These are phyloP conservation scores for Oxyteleia sp. DNA, from an alignment of 2,888 invertebrate species.

Conservation along the genomic window DNA sequence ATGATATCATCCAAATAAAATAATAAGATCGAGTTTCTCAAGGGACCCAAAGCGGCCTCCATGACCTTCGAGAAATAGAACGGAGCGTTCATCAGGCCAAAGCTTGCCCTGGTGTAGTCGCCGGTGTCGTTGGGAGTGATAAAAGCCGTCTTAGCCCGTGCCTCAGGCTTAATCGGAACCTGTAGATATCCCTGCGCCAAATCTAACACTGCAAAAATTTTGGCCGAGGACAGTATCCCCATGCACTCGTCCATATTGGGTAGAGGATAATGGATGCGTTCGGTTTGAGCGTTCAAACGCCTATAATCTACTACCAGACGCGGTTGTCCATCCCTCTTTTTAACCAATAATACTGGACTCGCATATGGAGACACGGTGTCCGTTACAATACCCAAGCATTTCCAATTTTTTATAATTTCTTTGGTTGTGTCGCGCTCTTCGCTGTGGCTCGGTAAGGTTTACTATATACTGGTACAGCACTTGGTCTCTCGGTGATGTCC, in stretches of 20 bases:
- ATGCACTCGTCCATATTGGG: constrained; percentile 25
- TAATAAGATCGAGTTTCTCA: background rate
- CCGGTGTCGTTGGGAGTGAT: constrained; percentile 4
- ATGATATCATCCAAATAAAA: constrained; percentile 8
- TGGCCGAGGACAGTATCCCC: constrained; percentile 2
- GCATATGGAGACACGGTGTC: no score
- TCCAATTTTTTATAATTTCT: background rate
- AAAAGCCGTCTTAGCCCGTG: constrained; percentile 8
- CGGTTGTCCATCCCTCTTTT: constrained; percentile 1
- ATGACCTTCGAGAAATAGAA: constrained; percentile 5
- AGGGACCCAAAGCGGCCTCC: constrained; percentile 2
- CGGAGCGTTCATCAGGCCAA: constrained; percentile 5
- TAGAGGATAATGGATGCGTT: no score
- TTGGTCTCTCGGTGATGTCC: no score
- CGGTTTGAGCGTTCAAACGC: constrained; percentile 15
- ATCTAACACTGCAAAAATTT: constrained; percentile 3
- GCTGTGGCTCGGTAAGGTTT: constrained; percentile 3
- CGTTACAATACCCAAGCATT: background rate
- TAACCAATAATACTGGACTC: no score
- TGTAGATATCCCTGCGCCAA: no score
- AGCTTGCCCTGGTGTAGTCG: background rate
- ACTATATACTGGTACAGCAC: no score
- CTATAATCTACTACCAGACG: no score
- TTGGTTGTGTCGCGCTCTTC: background rate
- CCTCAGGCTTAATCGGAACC: constrained; percentile 1